Conservation (phyloP, 2,113 vertebrate genomes). For the Scophthalmus maximus region DNA sequence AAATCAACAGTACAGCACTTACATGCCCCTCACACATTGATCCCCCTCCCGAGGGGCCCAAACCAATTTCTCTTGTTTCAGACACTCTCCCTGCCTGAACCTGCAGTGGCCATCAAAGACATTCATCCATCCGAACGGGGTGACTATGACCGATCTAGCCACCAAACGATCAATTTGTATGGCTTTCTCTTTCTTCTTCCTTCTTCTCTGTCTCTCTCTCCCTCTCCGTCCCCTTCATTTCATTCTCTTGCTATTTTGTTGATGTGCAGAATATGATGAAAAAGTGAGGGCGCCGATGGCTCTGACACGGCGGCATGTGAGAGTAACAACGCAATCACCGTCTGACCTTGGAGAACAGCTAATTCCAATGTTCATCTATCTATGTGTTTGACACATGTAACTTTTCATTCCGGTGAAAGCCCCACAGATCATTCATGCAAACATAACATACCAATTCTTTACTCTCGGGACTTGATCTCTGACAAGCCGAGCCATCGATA, state of each 20-base stretch:
- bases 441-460: constrained; percentile 50
- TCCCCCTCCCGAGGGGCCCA: constrained; percentile 94
- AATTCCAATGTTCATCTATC: constrained; percentile 98
- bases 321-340: constrained; percentile 97
- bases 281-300: constrained; percentile 91
- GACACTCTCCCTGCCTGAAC: constrained; percentile 92
- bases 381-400: constrained; percentile 88
- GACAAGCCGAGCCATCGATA: not conserved
- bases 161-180: constrained; percentile 99
- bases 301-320: constrained; percentile 92
- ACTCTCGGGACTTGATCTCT: constrained; percentile 21
- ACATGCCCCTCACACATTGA: constrained; percentile 91
- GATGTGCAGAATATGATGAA: constrained; percentile 99
- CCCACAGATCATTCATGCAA: constrained; percentile 54
- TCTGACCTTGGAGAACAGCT: constrained; percentile 99
- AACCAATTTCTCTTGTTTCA: constrained; percentile 99
- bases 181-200: constrained; percentile 80
- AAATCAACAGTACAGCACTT: constrained; percentile 78
- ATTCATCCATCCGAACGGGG: constrained; percentile 98
- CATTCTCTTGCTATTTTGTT: constrained; percentile 77
- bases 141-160: constrained; percentile 99
- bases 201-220: constrained; percentile 43
- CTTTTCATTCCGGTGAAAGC: constrained; percentile 74
- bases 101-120: constrained; percentile 98
- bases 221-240: constrained; percentile 50